These are phyloP conservation scores for Siniperca obscura DNA, from an alignment of 2,797 vertebrate species.

Conservation along the genomic window DNA sequence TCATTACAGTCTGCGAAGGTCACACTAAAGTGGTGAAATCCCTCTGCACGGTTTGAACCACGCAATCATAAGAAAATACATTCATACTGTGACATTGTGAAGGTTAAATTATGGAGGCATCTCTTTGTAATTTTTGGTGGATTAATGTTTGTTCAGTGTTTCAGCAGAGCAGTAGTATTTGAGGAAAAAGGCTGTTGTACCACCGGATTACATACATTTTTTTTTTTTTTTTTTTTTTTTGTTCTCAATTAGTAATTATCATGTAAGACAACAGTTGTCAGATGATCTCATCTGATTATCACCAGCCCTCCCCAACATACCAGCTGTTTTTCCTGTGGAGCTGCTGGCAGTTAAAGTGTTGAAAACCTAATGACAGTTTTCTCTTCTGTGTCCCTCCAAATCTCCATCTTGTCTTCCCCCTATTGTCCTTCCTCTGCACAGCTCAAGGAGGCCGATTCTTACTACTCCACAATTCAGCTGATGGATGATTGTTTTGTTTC, in stretches of 20 bases:
- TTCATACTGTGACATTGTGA: conserved; percentile 28
- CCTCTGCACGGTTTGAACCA: conserved; percentile 4
- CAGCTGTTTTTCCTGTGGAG: conserved; percentile 57
- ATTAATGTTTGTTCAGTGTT: background rate
- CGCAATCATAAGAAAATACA: conserved; percentile 25
- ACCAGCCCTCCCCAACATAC: background rate
- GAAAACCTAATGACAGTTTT: conserved; percentile 51
- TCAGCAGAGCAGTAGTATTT: too few species aligned
- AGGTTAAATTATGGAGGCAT: conserved; percentile 24
- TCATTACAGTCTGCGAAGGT: conserved; percentile 64
- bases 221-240: background rate
- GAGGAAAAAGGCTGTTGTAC: background rate
- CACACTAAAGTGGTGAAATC: conserved; percentile 39
- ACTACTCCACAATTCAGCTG: background rate
- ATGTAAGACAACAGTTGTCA: conserved; percentile 18
- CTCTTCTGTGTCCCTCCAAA: conserved; percentile 16
- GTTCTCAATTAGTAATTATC: conserved; percentile 25
- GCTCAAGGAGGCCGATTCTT: background rate
- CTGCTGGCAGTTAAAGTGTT: background rate
- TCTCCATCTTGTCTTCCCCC: background rate
- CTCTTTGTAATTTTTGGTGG: background rate
- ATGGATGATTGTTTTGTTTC: background rate
- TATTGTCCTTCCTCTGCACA: conserved; percentile 23
- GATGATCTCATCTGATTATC: conserved; percentile 7
- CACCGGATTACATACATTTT: background rate